Base-by-base conservation (phyloP, 2,888 invertebrate species). In the Strigamia crassipes region DNA sequence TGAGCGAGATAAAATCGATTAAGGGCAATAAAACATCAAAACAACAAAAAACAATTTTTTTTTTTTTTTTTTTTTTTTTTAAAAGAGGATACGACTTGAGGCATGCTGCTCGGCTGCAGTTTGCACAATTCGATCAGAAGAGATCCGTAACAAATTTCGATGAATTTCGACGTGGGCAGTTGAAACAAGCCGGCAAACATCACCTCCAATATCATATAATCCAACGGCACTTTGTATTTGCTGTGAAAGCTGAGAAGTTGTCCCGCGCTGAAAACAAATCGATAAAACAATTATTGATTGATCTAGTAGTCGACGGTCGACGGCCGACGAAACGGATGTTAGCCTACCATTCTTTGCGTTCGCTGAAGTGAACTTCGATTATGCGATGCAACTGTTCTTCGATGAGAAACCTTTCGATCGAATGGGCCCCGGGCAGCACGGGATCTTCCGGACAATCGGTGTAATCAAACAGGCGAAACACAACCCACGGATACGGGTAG, bases 331-430 rank as follows among this genome's bases (percentile, higher is more conserved):
- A 3, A 1, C 27, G 27, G 27, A 2, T 27, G 21, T 31, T 34
- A 78, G 15, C 38, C 13, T 87, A 92, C 92, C 99, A 99, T 87
- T 96, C 96, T 88, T 98, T 98, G 81, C 99, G 90, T 87, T 99
- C 98, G 41, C 92, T 88, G 86, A 93, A 93, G 88, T 95, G 92
- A 84, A 94, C 93, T 87, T 96, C 94, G 84, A 99, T 92, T 51
- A 99, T 97, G 85, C 96, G 95, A 86, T 95, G 93, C 42, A 99
- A 90, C 87, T 99, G 98, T 88, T 99, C 98, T 87, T 99, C 99
- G 85, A 99, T 97, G 0, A 99, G 91, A 88, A 97, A 99, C 83
- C 99, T 90, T 88, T 99, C 99, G 84, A 99, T 97, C 0, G 99
- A 96, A 89, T 99, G 97, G 23, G 96, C 94, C 46, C 97, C 98